phyloP scores from a whole-genome alignment of 1,140 invertebrate genomes.

The Trachymyrmex cornetzi region DNA sequence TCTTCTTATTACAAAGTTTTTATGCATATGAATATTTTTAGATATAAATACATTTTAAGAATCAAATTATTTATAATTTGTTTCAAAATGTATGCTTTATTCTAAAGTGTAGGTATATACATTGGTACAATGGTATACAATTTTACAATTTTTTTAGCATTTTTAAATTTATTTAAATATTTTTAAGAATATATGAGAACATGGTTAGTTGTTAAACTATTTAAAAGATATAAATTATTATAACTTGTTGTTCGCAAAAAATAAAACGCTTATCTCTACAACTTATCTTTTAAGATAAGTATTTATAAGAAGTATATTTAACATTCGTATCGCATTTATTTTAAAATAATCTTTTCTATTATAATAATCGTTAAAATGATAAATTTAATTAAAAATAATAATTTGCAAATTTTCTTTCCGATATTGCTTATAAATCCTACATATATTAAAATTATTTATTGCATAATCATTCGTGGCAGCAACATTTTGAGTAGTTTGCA shows the following conservation, averaged over 20 bases:
- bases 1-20: background rate
- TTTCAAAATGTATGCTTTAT: too few relatives aligned
- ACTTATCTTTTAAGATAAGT: background rate
- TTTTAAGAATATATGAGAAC: background rate
- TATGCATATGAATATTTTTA: conserved; percentile 9
- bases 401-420: background rate
- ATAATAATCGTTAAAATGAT: background rate
- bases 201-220: background rate
- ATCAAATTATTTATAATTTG: too few relatives aligned
- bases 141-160: background rate
- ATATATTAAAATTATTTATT: background rate
- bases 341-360: conserved; percentile 1
- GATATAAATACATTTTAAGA: background rate
- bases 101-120: too few relatives aligned
- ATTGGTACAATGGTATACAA: too few relatives aligned
- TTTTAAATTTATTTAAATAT: background rate
- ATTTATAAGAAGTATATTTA: background rate
- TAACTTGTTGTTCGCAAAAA: background rate
- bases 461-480: background rate
- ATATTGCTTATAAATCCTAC: background rate
- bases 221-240: background rate
- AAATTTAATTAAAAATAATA: background rate
- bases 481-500: background rate
- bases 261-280: background rate
- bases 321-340: background rate